Evolutionary conservation across 2,888 invertebrate species (phyloP), one percentile per base, ranked within the genome.

Genomic region (Agonopterix arenella): DNA sequence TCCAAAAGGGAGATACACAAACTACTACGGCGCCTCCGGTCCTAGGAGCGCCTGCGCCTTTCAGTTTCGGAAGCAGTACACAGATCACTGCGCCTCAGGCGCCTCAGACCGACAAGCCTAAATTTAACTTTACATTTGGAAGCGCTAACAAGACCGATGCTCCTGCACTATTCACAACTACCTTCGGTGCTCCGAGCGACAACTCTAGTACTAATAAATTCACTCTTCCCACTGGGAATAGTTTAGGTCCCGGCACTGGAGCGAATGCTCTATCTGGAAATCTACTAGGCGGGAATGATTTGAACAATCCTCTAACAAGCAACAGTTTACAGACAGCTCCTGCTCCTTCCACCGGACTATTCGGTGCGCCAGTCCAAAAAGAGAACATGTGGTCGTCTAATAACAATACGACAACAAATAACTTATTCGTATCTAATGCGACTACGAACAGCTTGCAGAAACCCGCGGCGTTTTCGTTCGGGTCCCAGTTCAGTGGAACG

Each of bases 71-170:
- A 1, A 59, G 44, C 11, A 74, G 57, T 49, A 47, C 54, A 8
- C 53, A 60, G 59, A 9, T 45, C 53, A n/a, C 18, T 64, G 2
- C 53, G 62, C n/a, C 68, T 11, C 59, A 60, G 41, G 2, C 53
- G 62, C n/a, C 68, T 11, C 59, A 60, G 41, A 36, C 59, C 2
- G 80, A 76, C 4, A 76, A 76, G 50, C 72, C 76, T 0, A 76
- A 76, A 52, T 82, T 83, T 47, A 74, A 64, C 47, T 85, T 85
- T 46, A 62, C 62, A 8, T 84, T 85, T 51, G 71, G 74, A 7
- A 64, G 49, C 37, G 60, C 45, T 45, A 71, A 60, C 45, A 66
- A 68, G 53, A 53, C 64, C 9, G 71, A 74, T 36, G 41, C 59
- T 28, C 46, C 61, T 11, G 42, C 60, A 10, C 42, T 62, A 36